A percentile compares a stretch with the other conserved stretches of the same genome.
Conservation (phyloP, 2,797 vertebrate genomes). For the Pipistrellus nathusii region DNA sequence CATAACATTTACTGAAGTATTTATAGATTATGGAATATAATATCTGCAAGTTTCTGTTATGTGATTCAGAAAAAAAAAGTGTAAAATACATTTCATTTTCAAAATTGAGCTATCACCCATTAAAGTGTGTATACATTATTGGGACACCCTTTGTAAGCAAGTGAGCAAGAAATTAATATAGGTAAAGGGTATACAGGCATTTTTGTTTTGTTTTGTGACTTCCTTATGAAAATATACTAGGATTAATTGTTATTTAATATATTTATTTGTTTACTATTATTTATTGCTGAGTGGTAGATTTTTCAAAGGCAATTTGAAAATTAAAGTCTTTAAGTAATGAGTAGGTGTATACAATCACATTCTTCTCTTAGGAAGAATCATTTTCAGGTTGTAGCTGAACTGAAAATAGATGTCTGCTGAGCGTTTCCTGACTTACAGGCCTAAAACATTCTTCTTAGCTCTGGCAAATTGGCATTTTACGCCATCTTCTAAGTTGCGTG, state of each 20-base stretch:
- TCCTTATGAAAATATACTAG: not conserved
- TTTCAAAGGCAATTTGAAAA: not conserved
- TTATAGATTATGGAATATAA: not conserved
- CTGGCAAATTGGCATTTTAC: not conserved
- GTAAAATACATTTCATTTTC: too few species aligned
- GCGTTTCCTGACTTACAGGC: not conserved
- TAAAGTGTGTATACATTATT: too few species aligned
- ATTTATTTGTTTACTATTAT: too few species aligned
- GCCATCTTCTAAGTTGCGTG: not conserved
- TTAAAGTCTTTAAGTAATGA: not conserved
- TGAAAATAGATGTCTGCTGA: not conserved
- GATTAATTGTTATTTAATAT: not conserved
- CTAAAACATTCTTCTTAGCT: not conserved
- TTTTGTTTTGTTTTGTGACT: not conserved
- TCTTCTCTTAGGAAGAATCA: not conserved
- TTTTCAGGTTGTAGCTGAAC: not conserved
- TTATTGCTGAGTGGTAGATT: not conserved
- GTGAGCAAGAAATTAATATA: not conserved
- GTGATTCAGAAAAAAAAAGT: not conserved
- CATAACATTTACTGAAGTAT: not conserved
- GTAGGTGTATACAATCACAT: not conserved
- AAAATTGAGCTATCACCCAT: too few species aligned
- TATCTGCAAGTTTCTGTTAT: not conserved
- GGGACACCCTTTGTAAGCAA: not conserved
- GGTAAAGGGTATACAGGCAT: not conserved